Conservation (phyloP, 2,888 invertebrate genomes). For the Parnassius mnemosyne region DNA sequence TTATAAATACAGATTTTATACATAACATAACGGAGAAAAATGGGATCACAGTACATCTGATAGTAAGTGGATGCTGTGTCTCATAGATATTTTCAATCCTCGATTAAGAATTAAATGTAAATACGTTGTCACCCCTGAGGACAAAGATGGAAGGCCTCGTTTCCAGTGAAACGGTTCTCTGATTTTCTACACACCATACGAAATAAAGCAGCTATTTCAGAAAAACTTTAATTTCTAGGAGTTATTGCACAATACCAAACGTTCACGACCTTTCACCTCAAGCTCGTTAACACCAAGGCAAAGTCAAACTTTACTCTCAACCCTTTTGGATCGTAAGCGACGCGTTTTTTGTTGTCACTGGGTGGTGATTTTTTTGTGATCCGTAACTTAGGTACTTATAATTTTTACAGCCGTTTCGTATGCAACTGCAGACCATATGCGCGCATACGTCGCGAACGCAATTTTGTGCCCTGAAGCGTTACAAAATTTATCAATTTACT, state of each 20-base stretch:
- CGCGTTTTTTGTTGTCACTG: constrained; percentile 37
- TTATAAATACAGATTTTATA: neutral
- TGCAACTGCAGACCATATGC: constrained; percentile 62
- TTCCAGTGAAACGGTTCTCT: too few species aligned
- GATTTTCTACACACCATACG: too few species aligned
- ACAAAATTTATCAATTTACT: neutral
- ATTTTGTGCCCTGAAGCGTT: neutral
- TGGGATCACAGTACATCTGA: too few species aligned
- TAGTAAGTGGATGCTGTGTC: too few species aligned
- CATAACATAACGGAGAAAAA: neutral
- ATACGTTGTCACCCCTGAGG: too few species aligned
- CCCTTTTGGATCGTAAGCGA: constrained; percentile 30
- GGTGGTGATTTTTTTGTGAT: constrained; percentile 38
- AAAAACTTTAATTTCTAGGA: neutral
- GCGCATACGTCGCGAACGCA: constrained; percentile 40
- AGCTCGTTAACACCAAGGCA: constrained; percentile 16
- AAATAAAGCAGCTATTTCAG: neutral
- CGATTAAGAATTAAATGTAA: too few species aligned
- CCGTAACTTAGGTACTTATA: constrained; percentile 40
- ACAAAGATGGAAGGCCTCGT: too few species aligned
- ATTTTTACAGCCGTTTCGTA: constrained; percentile 49
- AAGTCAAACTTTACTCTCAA: constrained; percentile 31
- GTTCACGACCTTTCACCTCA: constrained; percentile 20
- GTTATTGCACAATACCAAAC: constrained; percentile 2
- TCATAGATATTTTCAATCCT: too few species aligned